Percentiles rank a stretch among this genome's conserved stretches.
Conservation (phyloP, 1,140 invertebrate genomes). For the Drosophila nannoptera region DNA sequence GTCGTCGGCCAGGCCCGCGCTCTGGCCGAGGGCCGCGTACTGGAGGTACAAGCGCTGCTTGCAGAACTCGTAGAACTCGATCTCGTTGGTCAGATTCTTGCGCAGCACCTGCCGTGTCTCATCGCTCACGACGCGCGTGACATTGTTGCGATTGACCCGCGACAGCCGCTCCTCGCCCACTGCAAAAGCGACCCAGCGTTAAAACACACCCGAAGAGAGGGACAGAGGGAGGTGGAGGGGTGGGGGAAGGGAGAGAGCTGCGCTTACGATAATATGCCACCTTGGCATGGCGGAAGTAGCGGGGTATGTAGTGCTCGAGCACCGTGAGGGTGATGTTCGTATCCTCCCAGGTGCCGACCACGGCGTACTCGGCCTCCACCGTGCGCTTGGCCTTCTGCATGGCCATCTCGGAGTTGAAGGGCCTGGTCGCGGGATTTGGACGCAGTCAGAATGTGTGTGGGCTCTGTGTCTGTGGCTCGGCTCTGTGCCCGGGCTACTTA, state of each 20-base stretch:
- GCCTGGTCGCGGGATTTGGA: conserved; percentile 80
- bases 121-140: conserved; percentile 63
- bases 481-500: conserved; percentile 80
- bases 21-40: conserved; percentile 63
- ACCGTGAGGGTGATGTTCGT: conserved; percentile 90
- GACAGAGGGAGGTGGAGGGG: too few species aligned
- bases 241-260: background rate
- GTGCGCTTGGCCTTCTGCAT: conserved; percentile 90
- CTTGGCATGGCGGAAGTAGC: conserved; percentile 88
- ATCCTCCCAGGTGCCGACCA: conserved; percentile 93
- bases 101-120: conserved; percentile 63
- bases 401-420: conserved; percentile 89
- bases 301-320: conserved; percentile 89
- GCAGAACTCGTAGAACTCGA: conserved; percentile 77
- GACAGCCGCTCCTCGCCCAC: conserved; percentile 67
- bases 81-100: conserved; percentile 72
- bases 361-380: conserved; percentile 91
- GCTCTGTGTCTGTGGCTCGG: background rate
- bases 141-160: conserved; percentile 65
- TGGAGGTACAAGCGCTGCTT: conserved; percentile 75
- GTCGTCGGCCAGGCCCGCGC: conserved; percentile 56
- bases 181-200: conserved; percentile 45
- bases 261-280: conserved; percentile 88
- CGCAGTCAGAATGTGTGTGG: background rate
- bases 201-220: background rate